These are phyloP conservation scores for Troides helena DNA, from an alignment of 2,888 invertebrate species.

Conservation along the genomic window DNA sequence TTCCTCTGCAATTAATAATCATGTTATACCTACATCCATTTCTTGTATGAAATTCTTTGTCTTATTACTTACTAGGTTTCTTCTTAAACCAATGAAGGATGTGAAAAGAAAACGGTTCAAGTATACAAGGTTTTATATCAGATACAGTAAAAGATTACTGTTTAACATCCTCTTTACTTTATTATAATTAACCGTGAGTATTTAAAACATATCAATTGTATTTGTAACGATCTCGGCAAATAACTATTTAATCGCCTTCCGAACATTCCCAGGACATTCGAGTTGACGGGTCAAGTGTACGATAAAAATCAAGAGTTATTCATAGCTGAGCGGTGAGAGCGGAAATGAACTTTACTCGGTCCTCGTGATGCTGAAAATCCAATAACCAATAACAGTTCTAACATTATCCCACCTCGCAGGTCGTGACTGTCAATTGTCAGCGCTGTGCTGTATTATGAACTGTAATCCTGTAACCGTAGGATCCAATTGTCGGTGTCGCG, in stretches of 20 bases:
- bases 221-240: constrained; percentile 46
- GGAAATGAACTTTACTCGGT: constrained; percentile 40
- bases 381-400: constrained; percentile 46
- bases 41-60: no score
- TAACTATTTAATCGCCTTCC: constrained; percentile 61
- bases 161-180: no score
- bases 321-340: constrained; percentile 39
- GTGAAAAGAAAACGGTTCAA: no score
- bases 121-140: no score
- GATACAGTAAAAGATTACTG: no score
- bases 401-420: constrained; percentile 67
- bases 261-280: constrained; percentile 71
- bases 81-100: no score
- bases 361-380: constrained; percentile 42
- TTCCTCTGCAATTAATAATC: no score
- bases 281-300: constrained; percentile 71
- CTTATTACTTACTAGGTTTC: no score
- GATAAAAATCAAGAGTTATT: constrained; percentile 72
- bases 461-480: constrained; percentile 18
- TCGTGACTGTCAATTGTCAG: constrained; percentile 63
- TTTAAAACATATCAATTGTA: constrained; percentile 22
- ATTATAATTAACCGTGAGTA: background rate
- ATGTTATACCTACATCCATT: no score
- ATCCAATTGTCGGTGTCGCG: constrained; percentile 35
- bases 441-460: constrained; percentile 35